Evolutionary conservation across 2,797 vertebrate species (phyloP), one percentile per base, ranked within the genome.

Genomic region (Malurus leucopterus): DNA sequence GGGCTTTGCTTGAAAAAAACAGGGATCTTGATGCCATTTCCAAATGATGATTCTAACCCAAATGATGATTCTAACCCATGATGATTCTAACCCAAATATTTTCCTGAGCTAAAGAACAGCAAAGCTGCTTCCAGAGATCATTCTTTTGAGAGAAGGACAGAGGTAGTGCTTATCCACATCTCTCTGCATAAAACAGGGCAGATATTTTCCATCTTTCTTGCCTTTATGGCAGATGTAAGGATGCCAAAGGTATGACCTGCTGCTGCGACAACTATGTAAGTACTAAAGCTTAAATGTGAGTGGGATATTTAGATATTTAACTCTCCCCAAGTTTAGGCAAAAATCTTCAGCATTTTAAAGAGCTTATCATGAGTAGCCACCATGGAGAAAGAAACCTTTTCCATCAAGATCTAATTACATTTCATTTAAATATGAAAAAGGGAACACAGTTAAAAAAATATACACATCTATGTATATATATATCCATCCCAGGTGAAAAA

Each of bases 381-480:
- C 16, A 65, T 5, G 13, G 26, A 84, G 32, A 68, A 82, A 84
- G 53, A 71, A 84, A 46, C 1, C 2, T 58, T 32, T 82, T 69
- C 23, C 11, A 49, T 59, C 11, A 78, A 51, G 6, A 74, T 65
- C 6, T 69, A 43, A 41, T 34, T 74, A 51, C 4, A 68, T 5
- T 24, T 68, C 22, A 46, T 43, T 67, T 38, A 64, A 50, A 30
- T 15, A 59, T 11, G 11, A 63, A 57, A 46, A 50, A 34, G 15
- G 34, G 3, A 71, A 11, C 24, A 40, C 0, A 18, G 3, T 7
- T 44, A 1, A 27, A 62, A 69, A 41, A 58, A 23, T 6, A 6
- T 5, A 13, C 7, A 5, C 14, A 29, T 30, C 4, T 49, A 6
- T 2, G 2, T 30, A 15, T 47, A 27, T 55, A 4, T 55, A 4